Evolutionary conservation across 2,888 invertebrate species (phyloP).

Genomic region (Psylliodes chrysocephalus): DNA sequence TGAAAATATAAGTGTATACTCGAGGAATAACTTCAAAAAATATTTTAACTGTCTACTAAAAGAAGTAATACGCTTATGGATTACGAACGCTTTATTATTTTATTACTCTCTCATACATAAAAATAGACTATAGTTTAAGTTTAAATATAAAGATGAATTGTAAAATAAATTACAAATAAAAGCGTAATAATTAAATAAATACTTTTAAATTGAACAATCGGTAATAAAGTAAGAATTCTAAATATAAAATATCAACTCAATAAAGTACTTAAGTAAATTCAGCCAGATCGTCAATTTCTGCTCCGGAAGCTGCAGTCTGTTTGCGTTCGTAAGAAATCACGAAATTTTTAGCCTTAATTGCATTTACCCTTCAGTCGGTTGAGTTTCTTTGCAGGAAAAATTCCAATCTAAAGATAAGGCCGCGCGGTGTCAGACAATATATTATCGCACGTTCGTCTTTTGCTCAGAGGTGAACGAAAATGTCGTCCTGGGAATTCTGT

Average conservation of each 20-base stretch:
- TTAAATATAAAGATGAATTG: no score
- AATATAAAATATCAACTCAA: neutral
- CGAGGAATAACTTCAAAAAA: no score
- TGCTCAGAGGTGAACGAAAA: constrained; percentile 5
- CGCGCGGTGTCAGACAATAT: neutral
- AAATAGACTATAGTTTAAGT: no score
- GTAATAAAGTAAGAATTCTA: neutral
- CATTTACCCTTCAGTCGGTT: constrained; percentile 19
- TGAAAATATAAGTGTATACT: no score
- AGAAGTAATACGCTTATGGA: no score
- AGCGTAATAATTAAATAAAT: no score
- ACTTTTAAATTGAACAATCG: no score
- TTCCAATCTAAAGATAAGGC: constrained; percentile 10
- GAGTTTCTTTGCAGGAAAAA: constrained; percentile 11
- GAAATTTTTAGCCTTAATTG: constrained; percentile 15
- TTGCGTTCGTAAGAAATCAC: constrained; percentile 4
- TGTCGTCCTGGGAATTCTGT: neutral
- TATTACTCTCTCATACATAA: no score
- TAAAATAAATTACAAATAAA: no score
- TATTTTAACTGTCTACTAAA: no score
- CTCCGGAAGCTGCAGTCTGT: neutral
- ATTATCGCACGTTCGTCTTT: constrained; percentile 11
- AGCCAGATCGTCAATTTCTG: neutral
- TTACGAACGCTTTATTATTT: no score
- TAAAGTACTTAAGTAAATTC: neutral